A percentile compares a stretch with the other conserved stretches of the same genome.
These are phyloP conservation scores for Chaunax sp. DNA, from an alignment of 2,797 vertebrate species.

Conservation along the genomic window DNA sequence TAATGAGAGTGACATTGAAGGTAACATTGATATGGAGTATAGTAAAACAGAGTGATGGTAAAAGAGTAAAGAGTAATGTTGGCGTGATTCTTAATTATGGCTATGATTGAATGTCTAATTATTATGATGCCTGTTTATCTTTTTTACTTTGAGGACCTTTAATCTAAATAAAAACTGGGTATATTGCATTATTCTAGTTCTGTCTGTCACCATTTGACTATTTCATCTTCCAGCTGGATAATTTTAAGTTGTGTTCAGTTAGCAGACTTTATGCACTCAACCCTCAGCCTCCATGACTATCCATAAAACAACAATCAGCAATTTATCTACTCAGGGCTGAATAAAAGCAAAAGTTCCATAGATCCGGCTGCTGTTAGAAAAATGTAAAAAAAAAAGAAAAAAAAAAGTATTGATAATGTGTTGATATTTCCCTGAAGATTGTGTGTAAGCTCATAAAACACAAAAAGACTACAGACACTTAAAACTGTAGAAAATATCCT, in stretches of 20 bases:
- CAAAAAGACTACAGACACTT: neutral
- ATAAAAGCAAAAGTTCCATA: neutral
- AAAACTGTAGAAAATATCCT: neutral
- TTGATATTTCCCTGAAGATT: neutral
- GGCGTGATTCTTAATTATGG: slow-evolving; percentile 8
- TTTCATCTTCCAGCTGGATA: slow-evolving; percentile 1
- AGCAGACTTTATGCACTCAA: too few relatives aligned
- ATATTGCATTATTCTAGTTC: neutral
- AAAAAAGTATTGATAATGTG: too few relatives aligned
- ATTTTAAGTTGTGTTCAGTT: slow-evolving; percentile 3
- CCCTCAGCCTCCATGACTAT: too few relatives aligned
- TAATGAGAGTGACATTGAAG: too few relatives aligned
- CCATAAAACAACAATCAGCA: neutral
- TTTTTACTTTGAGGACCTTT: slow-evolving; percentile 26
- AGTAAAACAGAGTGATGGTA: too few relatives aligned
- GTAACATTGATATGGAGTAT: too few relatives aligned
- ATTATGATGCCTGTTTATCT: neutral
- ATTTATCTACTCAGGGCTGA: neutral
- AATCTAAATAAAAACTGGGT: neutral
- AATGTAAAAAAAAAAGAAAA: neutral
- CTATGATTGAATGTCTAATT: too few relatives aligned
- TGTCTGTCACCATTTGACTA: slow-evolving; percentile 1
- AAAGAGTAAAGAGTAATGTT: too few relatives aligned
- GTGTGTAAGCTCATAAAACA: neutral
- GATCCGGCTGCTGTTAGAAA: neutral